Percentiles rank a stretch among this genome's conserved stretches.
Conservation (phyloP, 92 coral and sea anemone species). For the Chrysogorgia sp. region DNA sequence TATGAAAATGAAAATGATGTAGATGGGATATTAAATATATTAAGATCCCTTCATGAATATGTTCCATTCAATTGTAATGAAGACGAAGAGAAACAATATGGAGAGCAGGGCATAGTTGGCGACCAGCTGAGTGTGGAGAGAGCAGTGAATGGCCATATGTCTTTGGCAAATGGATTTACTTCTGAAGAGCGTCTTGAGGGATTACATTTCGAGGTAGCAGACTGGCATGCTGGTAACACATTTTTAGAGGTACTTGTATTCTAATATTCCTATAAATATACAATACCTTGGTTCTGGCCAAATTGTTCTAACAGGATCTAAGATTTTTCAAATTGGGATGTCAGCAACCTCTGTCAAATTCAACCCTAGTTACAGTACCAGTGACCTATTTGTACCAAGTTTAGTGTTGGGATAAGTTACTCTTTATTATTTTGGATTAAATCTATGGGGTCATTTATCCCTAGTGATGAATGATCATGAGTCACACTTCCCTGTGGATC, state of each 20-base stretch:
- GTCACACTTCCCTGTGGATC: too few relatives aligned
- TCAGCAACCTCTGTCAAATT: too few relatives aligned
- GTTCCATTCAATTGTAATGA: neutral
- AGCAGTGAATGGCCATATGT: conserved; percentile 24
- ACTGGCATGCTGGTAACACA: conserved; percentile 47
- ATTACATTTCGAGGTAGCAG: conserved; percentile 45
- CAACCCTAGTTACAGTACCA: too few relatives aligned
- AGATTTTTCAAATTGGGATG: too few relatives aligned
- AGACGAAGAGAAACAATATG: conserved; percentile 10
- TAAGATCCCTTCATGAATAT: conserved; percentile 17
- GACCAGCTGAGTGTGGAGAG: conserved; percentile 24
- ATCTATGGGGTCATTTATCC: too few relatives aligned
- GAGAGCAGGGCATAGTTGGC: conserved; percentile 17
- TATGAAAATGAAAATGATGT: conserved; percentile 25
- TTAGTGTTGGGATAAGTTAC: too few relatives aligned
- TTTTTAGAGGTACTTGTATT: conserved; percentile 44
- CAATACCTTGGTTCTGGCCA: too few relatives aligned
- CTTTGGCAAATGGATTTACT: conserved; percentile 53
- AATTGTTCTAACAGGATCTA: too few relatives aligned
- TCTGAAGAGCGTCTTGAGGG: conserved; percentile 49
- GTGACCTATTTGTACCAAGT: too few relatives aligned
- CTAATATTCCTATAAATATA: too few relatives aligned
- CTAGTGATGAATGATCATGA: too few relatives aligned
- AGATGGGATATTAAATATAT: conserved; percentile 21
- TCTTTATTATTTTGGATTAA: too few relatives aligned